Evolutionary conservation across 2,797 vertebrate species (phyloP).

Genomic region (Chloroceryle inda): DNA sequence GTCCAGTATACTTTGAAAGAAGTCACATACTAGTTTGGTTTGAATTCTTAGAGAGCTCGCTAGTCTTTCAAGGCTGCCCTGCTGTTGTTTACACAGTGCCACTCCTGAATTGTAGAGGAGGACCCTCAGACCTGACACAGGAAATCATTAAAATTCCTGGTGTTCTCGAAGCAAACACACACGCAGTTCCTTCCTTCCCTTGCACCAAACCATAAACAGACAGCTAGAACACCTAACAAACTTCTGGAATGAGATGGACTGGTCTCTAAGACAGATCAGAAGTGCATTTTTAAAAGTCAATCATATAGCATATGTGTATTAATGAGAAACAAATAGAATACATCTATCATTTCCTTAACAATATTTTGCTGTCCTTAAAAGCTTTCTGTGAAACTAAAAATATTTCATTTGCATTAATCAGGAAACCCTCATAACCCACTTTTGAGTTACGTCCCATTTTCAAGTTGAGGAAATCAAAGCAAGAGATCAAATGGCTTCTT

Average conservation of each 20-base stretch:
- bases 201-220: not conserved
- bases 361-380: slow-evolving; percentile 14
- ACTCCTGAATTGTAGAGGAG: not conserved
- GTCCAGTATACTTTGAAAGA: not conserved
- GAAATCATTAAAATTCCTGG: slow-evolving; percentile 77
- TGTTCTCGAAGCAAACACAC: slow-evolving; percentile 28
- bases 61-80: slow-evolving; percentile 30
- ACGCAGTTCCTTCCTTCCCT: not conserved
- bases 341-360: not conserved
- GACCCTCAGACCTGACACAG: slow-evolving; percentile 58
- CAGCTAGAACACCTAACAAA: not conserved
- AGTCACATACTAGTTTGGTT: slow-evolving; percentile 8
- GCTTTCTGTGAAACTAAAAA: not conserved
- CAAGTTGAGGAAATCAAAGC: not conserved
- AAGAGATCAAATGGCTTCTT: not conserved
- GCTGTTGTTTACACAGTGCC: slow-evolving; percentile 54
- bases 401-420: slow-evolving; percentile 3
- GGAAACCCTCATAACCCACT: not conserved
- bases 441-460: not conserved
- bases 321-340: not conserved
- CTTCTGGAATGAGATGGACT: not conserved
- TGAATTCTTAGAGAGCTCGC: slow-evolving; percentile 57
- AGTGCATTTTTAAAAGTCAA: not conserved
- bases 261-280: not conserved
- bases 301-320: not conserved